Evolutionary conservation across 2,888 invertebrate species (phyloP), one percentile per base, ranked within the genome.

Genomic region (Noctua fimbriata): DNA sequence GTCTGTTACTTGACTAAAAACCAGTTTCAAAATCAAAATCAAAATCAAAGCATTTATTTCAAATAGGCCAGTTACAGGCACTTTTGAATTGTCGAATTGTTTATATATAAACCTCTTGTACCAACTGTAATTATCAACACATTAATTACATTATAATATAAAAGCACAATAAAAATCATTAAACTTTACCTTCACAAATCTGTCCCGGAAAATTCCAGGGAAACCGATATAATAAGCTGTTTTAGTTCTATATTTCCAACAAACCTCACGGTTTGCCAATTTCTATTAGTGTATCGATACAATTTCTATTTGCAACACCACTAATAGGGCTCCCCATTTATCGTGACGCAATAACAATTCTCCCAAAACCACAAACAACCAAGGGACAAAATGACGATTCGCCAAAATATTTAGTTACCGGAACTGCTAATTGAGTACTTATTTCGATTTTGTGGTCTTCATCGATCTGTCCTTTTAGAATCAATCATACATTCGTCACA

Each of bases 251-350:
- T 28, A 28, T 32, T 77, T 47, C 18, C 12, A 77, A 28, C n/a
- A 58, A 66, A 77, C 12, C 6, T 75, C 44, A 55, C 6, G 21
- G 9, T 28, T 14, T 47, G 6, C n/a, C 16, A 58, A 41, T 67
- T 58, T 0, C 18, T 21, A 41, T 49, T 49, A 49, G 36, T 49
- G 14, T 49, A 49, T 58, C 28, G 41, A 49, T 49, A 36, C 9
- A 24, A 67, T 47, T 49, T 78, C 36, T 67, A 78, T 67, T 77
- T 28, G 12, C n/a, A 66, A 41, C 36, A 28, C 58, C 36, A 58
- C 24, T 21, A 49, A 78, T 67, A 58, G 47, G 28, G 16, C 14
- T 58, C 18, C 24, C 28, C 9, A 70, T 79, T 44, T 63, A 2
- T 52, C 32, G 21, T 36, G 41, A 18, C 10, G 55, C 52, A 52